Base-by-base conservation (phyloP, 2,113 vertebrate genomes). In the Trachemys scripta region DNA sequence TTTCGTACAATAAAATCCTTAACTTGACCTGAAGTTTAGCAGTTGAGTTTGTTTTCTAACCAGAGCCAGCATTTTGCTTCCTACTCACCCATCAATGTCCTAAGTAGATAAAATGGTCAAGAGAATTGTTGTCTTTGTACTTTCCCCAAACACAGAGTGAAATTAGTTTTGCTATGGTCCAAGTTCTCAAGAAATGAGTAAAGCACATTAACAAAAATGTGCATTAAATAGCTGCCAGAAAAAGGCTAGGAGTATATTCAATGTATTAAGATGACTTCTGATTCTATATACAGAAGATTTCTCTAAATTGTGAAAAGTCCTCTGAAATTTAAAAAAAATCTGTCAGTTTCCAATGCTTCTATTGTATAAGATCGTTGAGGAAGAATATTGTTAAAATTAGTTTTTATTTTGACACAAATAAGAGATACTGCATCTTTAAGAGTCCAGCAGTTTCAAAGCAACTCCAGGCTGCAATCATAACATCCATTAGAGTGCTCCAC, bases 401-500 rank as follows among this genome's bases (percentile, higher is more conserved):
- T 89, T 93, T 85, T 75, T 80, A 51, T 79, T 89, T 92, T 93
- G 90, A 93, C 72, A 75, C 72, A 97, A 96, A 95, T 10, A 96
- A 95, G 92, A 96, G 91, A 93, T 83, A 65, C 86, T 96, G 59
- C 81, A 90, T 97, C 97, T 97, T 95, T 95, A 93, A 98, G 92
- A 84, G 81, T 88, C 98, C 94, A 97, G 95, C 97, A 98, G 96
- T 94, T 98, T 98, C 96, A 97, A 97, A 98, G 97, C 95, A 98
- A 98, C 96, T 97, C 31, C 0, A 95, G 93, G 95, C 96, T 97
- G 96, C 97, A 98, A 98, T 98, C 97, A 98, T 98, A 98, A 98
- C 98, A 99, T 98, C 98, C 98, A 99, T 99, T 98, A 99, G 98
- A 98, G 97, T 88, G 97, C 95, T 98, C 97, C 97, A 98, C 85